Percentiles rank a stretch among this genome's conserved stretches.
These are phyloP conservation scores for Ormia ochracea DNA, from an alignment of 2,888 invertebrate species.

Conservation along the genomic window DNA sequence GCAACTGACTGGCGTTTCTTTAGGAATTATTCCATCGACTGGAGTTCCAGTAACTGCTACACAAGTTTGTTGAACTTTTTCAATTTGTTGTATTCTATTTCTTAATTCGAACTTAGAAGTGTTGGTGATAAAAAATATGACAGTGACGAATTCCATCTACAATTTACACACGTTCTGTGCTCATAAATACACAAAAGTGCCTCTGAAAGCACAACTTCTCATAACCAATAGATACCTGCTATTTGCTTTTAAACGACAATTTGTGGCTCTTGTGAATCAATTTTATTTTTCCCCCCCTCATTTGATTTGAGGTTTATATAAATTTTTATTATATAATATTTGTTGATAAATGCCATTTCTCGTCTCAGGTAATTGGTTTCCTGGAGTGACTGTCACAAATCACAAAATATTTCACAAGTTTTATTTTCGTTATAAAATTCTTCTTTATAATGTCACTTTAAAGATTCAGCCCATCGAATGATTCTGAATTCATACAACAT, in stretches of 20 bases:
- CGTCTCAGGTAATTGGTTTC: not conserved
- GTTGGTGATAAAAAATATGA: not conserved
- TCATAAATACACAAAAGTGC: not conserved
- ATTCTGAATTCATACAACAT: not conserved
- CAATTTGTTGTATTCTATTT: not conserved
- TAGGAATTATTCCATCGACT: not conserved
- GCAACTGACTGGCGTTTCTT: not conserved
- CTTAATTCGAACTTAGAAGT: conserved; percentile 13
- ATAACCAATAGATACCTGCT: not conserved
- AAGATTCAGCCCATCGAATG: not conserved
- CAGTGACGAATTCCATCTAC: not conserved
- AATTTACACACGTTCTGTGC: not conserved
- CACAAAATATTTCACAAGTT: conserved; percentile 19
- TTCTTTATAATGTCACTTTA: not conserved
- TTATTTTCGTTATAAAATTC: not conserved
- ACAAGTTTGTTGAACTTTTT: conserved; percentile 28
- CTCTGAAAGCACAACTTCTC: not conserved
- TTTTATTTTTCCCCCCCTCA: not conserved
- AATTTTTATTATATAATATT: not conserved
- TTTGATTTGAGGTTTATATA: too few species aligned
- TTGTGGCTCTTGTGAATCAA: not conserved
- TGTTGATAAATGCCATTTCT: not conserved
- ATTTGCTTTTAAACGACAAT: not conserved
- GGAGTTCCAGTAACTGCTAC: not conserved
- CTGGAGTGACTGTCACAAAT: not conserved